Percentiles rank a stretch among this genome's conserved stretches.
These are phyloP conservation scores for Xenentodon cancila DNA, from an alignment of 2,797 vertebrate genomes.

Conservation along the genomic window DNA sequence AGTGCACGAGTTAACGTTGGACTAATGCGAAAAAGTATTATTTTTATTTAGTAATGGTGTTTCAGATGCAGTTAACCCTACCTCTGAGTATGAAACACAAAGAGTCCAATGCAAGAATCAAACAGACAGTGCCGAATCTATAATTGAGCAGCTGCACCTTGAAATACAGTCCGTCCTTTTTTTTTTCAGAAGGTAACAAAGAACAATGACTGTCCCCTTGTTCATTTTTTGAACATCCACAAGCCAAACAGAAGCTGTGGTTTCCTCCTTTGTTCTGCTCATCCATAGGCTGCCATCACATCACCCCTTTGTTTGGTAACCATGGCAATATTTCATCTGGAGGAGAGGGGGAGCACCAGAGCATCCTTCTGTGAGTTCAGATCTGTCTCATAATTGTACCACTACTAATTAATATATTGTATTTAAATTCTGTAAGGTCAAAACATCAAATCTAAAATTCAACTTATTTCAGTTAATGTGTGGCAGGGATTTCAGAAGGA, in stretches of 20 bases:
- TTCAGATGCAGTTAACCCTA: not conserved
- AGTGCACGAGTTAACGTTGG: not conserved
- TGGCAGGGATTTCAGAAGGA: too few species aligned
- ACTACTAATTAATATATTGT: too few species aligned
- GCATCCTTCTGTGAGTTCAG: slow-evolving; percentile 26
- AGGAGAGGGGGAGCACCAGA: slow-evolving; percentile 66
- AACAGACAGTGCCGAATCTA: slow-evolving; percentile 5
- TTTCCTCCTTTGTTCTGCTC: slow-evolving; percentile 81
- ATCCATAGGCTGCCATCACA: slow-evolving; percentile 74
- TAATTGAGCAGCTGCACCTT: slow-evolving; percentile 55
- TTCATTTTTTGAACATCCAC: slow-evolving; percentile 42
- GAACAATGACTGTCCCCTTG: slow-evolving; percentile 50
- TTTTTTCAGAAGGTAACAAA: slow-evolving; percentile 17
- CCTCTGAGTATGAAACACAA: not conserved
- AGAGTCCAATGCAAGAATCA: not conserved
- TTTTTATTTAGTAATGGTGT: slow-evolving; percentile 12
- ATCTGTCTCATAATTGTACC: slow-evolving; percentile 5
- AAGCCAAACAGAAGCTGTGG: slow-evolving; percentile 62
- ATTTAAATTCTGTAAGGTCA: too few species aligned
- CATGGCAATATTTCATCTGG: slow-evolving; percentile 85
- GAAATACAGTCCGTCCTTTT: slow-evolving; percentile 21
- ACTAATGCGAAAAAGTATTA: not conserved
- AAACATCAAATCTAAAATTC: too few species aligned
- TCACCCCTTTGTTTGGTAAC: slow-evolving; percentile 86
- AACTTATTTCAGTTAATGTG: too few species aligned